Conservation (phyloP, 2,797 vertebrate genomes). For the Peromyscus eremicus region DNA sequence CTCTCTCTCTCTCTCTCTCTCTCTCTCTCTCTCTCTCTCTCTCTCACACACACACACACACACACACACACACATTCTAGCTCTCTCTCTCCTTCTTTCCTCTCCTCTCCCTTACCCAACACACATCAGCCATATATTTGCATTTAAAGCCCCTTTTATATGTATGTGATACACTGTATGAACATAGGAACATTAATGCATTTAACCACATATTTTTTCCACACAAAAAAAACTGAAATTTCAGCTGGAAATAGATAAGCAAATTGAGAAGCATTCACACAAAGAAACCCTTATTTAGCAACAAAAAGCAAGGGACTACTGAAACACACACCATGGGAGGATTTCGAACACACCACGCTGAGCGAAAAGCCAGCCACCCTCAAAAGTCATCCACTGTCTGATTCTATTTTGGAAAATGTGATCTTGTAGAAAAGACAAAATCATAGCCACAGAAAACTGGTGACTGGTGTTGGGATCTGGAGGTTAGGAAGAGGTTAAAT, state of each 20-base stretch:
- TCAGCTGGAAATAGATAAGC: neutral
- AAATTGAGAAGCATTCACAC: neutral
- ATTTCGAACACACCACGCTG: neutral
- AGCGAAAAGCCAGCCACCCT: neutral
- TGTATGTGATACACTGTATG: neutral
- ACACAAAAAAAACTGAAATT: neutral
- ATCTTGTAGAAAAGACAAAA: constrained; percentile 24
- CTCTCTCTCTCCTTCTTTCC: neutral
- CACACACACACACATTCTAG: no score
- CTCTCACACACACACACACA: no score
- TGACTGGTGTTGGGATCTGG: neutral
- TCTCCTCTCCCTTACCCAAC: neutral
- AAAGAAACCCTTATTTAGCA: neutral
- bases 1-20: neutral
- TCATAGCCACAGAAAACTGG: constrained; percentile 32
- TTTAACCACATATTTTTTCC: neutral
- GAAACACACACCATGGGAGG: neutral
- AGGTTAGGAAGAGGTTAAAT: neutral
- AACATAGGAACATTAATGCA: neutral
- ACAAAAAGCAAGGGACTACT: neutral
- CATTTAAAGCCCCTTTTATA: neutral
- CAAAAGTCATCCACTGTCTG: neutral
- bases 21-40: neutral
- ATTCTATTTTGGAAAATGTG: neutral
- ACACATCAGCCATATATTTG: neutral